A percentile compares a stretch with the other conserved stretches of the same genome.
These are phyloP conservation scores for Chitala chitala DNA, from an alignment of 2,113 vertebrate genomes.

Conservation along the genomic window DNA sequence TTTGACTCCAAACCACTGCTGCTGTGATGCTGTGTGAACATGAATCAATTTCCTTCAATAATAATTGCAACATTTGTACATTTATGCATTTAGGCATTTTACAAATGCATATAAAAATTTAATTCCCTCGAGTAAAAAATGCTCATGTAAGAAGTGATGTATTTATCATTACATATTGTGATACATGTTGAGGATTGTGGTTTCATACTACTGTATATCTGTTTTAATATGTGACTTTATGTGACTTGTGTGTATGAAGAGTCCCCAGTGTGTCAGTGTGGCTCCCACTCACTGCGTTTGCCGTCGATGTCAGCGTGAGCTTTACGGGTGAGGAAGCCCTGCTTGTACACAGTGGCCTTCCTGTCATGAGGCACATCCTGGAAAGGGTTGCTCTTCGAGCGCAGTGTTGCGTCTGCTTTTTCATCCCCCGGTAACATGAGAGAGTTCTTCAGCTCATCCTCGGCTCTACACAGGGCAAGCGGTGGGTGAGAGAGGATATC, in stretches of 20 bases:
- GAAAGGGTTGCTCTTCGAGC: slow-evolving; percentile 72
- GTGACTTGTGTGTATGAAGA: neutral
- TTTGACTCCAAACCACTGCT: no score
- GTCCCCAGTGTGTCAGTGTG: neutral
- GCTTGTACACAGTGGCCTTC: slow-evolving; percentile 64
- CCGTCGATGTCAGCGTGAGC: slow-evolving; percentile 77
- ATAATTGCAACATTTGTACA: no score
- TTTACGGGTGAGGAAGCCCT: slow-evolving; percentile 77
- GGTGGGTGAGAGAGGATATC: neutral
- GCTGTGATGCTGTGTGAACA: no score
- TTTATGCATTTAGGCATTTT: no score
- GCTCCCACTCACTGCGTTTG: slow-evolving; percentile 76
- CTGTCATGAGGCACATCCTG: slow-evolving; percentile 68
- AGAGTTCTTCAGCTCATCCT: slow-evolving; percentile 57
- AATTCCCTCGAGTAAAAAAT: no score
- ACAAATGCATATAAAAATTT: no score
- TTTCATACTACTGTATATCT: no score
- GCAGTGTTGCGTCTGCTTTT: slow-evolving; percentile 33
- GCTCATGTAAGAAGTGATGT: no score
- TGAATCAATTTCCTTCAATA: no score
- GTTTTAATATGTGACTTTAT: neutral
- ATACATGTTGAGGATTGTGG: no score
- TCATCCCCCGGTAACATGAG: slow-evolving; percentile 44
- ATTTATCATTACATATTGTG: no score
- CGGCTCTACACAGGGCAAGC: slow-evolving; percentile 54